phyloP scores from a whole-genome alignment of 2,888 invertebrate genomes.

The Lasioglossum villosulum region DNA sequence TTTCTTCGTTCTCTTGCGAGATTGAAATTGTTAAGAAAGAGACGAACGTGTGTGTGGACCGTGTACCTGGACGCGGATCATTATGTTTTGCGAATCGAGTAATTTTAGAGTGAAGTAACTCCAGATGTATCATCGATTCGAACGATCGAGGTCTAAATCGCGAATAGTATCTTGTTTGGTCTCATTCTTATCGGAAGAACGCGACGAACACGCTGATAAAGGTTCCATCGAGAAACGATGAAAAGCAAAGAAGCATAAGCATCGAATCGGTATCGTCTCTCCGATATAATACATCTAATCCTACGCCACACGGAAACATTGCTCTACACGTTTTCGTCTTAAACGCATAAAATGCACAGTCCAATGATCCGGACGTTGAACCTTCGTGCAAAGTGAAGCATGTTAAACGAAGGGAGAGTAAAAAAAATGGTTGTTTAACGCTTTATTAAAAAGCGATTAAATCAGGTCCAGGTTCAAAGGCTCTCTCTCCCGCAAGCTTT shows the following conservation, averaged over 20 bases:
- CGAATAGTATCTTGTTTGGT: too few species aligned
- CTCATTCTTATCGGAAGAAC: too few species aligned
- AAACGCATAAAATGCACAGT: neutral
- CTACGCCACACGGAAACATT: neutral
- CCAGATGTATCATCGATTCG: too few species aligned
- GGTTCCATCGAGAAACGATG: neutral
- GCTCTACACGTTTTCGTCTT: neutral
- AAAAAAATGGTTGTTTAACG: neutral
- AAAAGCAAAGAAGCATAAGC: neutral
- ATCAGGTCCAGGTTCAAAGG: neutral
- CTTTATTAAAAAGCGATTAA: conserved; percentile 1
- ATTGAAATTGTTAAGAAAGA: too few species aligned
- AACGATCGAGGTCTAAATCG: too few species aligned
- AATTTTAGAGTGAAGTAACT: too few species aligned
- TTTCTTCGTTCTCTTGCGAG: too few species aligned
- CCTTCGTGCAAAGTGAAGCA: neutral
- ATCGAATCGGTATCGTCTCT: too few species aligned
- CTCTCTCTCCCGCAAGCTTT: neutral
- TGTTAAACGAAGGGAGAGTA: neutral
- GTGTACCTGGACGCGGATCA: too few species aligned
- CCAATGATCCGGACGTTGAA: neutral
- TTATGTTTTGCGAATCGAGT: too few species aligned
- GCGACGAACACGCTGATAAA: too few species aligned
- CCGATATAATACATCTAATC: neutral
- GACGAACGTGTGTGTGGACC: too few species aligned